Percentiles rank a stretch among this genome's conserved stretches.
Evolutionary conservation across 2,888 invertebrate genomes (phyloP).

Genomic region (Anticlea derivata): DNA sequence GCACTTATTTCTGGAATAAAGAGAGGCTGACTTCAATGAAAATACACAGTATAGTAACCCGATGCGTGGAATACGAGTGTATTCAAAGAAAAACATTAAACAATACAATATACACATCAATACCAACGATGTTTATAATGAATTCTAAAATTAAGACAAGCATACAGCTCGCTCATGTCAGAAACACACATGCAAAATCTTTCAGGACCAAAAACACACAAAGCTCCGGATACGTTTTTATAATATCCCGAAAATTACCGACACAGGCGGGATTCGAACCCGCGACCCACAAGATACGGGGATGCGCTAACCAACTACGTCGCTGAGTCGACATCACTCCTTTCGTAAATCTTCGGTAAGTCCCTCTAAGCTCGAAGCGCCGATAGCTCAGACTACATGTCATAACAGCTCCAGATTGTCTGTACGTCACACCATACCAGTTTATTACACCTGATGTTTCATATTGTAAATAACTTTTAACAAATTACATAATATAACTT

Average conservation of each 20-base stretch:
- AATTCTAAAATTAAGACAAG: slow-evolving; percentile 30
- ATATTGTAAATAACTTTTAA: background rate
- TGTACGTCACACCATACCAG: too few species aligned
- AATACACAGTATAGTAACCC: background rate
- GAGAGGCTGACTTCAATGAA: slow-evolving; percentile 6
- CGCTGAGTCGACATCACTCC: too few species aligned
- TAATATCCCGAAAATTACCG: too few species aligned
- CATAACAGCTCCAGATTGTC: too few species aligned
- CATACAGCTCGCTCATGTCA: slow-evolving; percentile 28
- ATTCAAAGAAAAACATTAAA: slow-evolving; percentile 25
- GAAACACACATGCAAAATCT: slow-evolving; percentile 34
- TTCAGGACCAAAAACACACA: slow-evolving; percentile 29
- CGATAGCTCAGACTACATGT: too few species aligned
- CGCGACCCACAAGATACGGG: too few species aligned
- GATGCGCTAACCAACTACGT: too few species aligned
- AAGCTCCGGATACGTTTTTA: slow-evolving; percentile 28
- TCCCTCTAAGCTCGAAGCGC: too few species aligned
- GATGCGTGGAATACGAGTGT: slow-evolving; percentile 6
- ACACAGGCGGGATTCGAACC: too few species aligned
- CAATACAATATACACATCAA: slow-evolving; percentile 18
- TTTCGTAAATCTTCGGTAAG: too few species aligned
- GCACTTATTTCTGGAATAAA: slow-evolving; percentile 93
- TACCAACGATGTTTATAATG: slow-evolving; percentile 21
- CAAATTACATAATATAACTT: slow-evolving; percentile 16
- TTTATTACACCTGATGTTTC: too few species aligned